Base-by-base conservation (phyloP, 2,888 invertebrate species). In the Acronicta leporina region DNA sequence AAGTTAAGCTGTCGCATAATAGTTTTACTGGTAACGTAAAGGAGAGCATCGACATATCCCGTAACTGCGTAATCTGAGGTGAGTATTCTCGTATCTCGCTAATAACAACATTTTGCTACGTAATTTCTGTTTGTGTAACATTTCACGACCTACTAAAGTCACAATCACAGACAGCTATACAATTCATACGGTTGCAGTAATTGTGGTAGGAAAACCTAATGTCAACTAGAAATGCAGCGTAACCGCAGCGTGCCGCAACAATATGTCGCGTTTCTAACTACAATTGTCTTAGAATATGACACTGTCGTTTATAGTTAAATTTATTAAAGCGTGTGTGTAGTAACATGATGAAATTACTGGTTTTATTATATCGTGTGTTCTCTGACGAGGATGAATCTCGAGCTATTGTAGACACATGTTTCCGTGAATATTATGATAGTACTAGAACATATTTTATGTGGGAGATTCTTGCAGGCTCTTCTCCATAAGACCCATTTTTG, bases 251-350 rank as follows among this genome's bases (percentile, higher is more conserved):
- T 38, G n/a, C n/a, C 38, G n/a, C 11, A 16, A 33, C 27, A 10
- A 14, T 38, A 13, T 11, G n/a, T 20, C 25, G 11, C 14, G 38
- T 11, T 20, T 20, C 10, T 25, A 49, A 49, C 38, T 49, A 38
- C 49, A 33, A 40, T 25, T 10, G 40, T 25, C 14, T 25, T 40
- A 40, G 49, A 49, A 49, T 40, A 49, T 40, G 49, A 49, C 40
- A 40, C 6, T 49, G 25, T 38, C 35, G 38, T 38, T 27, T 49
- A 14, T 40, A 41, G 20, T 10, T 5, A 48, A 38, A 38, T 38
- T 20, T 20, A 35, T 40, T 48, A n/a, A n/a, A 48, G n/a, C n/a
- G 43, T 43, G 20, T 43, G 13, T 43, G 25, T 5, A 43, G 5
- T 25, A 45, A 30, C 14, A 9, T 2, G 14, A 27, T 45, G 6